Evolutionary conservation across 2,888 invertebrate genomes (phyloP).

Genomic region (Pristionchus maxplancki): DNA sequence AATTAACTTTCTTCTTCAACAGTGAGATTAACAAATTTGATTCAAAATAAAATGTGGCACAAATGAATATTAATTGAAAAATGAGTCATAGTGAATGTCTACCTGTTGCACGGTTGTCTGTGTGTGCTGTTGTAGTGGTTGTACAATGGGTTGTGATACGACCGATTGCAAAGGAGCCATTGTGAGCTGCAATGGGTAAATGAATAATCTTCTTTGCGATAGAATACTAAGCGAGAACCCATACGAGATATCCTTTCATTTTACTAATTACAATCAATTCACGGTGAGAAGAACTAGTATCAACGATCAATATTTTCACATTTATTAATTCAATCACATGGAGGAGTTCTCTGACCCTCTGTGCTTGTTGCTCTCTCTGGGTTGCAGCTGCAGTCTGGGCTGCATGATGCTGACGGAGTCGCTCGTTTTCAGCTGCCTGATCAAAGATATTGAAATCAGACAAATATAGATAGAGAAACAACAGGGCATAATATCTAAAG

Average conservation of each 20-base stretch:
- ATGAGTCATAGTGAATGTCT: too few species aligned
- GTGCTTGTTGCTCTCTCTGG: not conserved
- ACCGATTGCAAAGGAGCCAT: not conserved
- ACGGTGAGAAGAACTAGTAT: too few species aligned
- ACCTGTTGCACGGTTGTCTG: not conserved
- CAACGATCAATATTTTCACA: too few species aligned
- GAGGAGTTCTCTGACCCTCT: not conserved
- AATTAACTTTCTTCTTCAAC: too few species aligned
- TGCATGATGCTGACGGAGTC: slow-evolving; percentile 2
- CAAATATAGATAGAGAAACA: not conserved
- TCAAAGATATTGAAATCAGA: not conserved
- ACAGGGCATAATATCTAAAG: not conserved
- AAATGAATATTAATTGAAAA: too few species aligned
- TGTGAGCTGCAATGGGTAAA: not conserved
- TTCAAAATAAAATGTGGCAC: too few species aligned
- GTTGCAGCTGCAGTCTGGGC: not conserved
- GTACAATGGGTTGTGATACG: not conserved
- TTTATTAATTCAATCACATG: too few species aligned
- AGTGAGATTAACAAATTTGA: too few species aligned
- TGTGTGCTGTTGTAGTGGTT: not conserved
- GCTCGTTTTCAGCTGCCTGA: slow-evolving; percentile 23
- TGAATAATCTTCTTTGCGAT: not conserved
- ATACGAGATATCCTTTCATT: too few species aligned
- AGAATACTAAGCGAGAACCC: not conserved
- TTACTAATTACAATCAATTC: too few species aligned